These are phyloP conservation scores for Microcebus murinus DNA, from an alignment of 2,113 vertebrate genomes.

Conservation along the genomic window DNA sequence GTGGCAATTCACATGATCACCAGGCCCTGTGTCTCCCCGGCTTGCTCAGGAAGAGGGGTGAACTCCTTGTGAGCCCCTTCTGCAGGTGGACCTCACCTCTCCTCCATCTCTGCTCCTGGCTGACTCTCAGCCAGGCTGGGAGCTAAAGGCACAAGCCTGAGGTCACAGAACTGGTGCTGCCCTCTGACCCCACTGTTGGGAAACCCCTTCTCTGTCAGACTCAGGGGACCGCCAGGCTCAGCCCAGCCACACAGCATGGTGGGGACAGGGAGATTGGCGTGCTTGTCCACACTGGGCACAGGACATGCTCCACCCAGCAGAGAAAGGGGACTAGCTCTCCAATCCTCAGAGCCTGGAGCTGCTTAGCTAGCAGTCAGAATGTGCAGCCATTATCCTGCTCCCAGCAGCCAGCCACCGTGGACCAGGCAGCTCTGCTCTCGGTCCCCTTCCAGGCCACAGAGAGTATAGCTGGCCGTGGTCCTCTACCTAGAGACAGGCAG, in stretches of 20 bases:
- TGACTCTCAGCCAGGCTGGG: neutral
- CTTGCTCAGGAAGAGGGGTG: neutral
- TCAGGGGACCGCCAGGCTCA: neutral
- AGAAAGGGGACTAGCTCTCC: neutral
- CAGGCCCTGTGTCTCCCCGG: neutral
- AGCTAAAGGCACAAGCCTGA: neutral
- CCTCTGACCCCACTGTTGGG: neutral
- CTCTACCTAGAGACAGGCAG: neutral
- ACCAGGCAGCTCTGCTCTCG: neutral
- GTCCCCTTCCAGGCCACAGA: neutral
- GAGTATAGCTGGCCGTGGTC: neutral
- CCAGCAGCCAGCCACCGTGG: neutral
- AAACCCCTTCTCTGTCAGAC: neutral
- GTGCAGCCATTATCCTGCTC: too few relatives aligned
- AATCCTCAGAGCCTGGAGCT: neutral
- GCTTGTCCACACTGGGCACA: fast-evolving
- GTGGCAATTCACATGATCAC: neutral
- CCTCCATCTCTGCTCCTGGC: neutral
- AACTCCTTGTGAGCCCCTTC: too few relatives aligned
- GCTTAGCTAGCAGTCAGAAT: neutral
- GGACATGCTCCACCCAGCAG: neutral
- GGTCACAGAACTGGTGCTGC: neutral
- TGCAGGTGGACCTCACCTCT: neutral
- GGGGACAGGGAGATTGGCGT: neutral
- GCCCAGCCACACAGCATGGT: neutral